Conservation (phyloP, 2,888 invertebrate genomes). For the Acanthosepion esculentum region DNA sequence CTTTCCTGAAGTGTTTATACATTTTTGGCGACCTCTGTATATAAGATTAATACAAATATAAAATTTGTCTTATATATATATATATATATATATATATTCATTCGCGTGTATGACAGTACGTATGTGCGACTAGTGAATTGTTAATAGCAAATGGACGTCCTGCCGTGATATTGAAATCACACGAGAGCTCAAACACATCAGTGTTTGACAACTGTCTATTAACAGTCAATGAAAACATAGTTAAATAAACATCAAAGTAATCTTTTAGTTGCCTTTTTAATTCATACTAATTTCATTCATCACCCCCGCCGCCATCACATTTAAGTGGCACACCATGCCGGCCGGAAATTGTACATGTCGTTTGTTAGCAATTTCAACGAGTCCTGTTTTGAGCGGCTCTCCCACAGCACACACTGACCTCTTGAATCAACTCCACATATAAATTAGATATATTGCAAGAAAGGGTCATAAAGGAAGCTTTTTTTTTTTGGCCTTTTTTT, state of each 20-base stretch:
- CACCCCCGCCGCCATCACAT: background rate
- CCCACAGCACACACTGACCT: background rate
- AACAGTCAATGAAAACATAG: background rate
- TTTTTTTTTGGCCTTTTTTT: background rate
- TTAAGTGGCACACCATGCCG: background rate
- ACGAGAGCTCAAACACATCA: background rate
- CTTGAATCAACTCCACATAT: background rate
- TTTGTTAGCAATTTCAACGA: too few relatives aligned
- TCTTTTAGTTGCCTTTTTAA: background rate
- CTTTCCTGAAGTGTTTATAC: too few relatives aligned
- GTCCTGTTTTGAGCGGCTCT: background rate
- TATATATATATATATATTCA: background rate
- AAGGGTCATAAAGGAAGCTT: background rate
- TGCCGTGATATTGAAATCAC: background rate
- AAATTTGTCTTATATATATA: too few relatives aligned
- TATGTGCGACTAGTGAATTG: background rate
- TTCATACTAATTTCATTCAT: background rate
- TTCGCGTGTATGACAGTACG: background rate
- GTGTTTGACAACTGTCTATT: background rate
- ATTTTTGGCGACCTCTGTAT: too few relatives aligned
- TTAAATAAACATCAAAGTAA: conserved; percentile 9
- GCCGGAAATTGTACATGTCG: background rate
- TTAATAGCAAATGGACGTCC: background rate
- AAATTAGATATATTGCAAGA: background rate
- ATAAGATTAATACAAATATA: too few relatives aligned